phyloP scores from a whole-genome alignment of 2,113 vertebrate species.

The Cranoglanis bouderius region DNA sequence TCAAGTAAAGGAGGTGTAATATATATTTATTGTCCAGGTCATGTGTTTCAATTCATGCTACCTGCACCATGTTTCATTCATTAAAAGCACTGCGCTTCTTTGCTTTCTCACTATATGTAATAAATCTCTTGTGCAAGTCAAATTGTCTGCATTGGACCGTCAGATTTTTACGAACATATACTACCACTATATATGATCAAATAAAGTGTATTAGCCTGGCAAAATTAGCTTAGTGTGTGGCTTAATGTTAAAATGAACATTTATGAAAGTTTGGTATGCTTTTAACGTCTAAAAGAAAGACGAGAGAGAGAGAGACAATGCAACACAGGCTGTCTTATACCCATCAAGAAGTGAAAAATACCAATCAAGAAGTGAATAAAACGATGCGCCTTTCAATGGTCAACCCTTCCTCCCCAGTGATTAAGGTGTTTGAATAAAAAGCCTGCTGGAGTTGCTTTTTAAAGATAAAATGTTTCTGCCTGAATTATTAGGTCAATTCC shows the following conservation, averaged over 20 bases:
- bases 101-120: neutral
- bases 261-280: neutral
- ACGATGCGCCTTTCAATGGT: neutral
- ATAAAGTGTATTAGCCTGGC: neutral
- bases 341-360: neutral
- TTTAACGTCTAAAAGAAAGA: neutral
- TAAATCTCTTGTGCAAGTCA: neutral
- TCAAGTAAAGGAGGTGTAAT: neutral
- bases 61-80: neutral
- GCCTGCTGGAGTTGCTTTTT: constrained; percentile 9
- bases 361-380: neutral
- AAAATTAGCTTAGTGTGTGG: neutral
- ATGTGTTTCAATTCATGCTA: neutral
- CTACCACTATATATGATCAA: neutral
- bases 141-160: neutral
- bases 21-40: neutral
- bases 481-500: neutral
- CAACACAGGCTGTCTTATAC: neutral
- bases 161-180: neutral
- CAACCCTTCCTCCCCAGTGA: neutral
- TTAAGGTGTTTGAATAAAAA: neutral
- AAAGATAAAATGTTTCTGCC: neutral
- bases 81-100: neutral
- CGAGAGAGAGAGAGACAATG: neutral
- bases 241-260: neutral